These are phyloP conservation scores for Drosophila setifemur DNA, from an alignment of 1,140 invertebrate genomes.

Conservation along the genomic window DNA sequence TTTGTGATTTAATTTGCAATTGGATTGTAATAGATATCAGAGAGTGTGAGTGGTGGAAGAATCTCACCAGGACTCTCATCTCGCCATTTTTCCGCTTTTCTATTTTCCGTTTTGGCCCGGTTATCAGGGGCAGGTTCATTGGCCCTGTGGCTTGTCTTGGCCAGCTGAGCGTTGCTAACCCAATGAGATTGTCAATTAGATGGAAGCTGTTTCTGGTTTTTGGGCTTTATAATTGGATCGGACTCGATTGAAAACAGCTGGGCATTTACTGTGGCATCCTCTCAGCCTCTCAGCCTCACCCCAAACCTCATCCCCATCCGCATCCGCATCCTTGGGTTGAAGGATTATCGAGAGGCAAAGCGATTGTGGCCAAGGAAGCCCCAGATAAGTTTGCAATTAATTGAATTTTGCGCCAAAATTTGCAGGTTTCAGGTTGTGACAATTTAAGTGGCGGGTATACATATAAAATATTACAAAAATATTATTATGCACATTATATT, in stretches of 20 bases:
- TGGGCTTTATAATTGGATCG: slow-evolving; percentile 35
- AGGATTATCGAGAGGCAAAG: no score
- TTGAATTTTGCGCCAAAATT: no score
- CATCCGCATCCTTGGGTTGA: no score
- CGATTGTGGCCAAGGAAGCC: no score
- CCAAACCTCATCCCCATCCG: no score
- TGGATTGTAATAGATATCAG: slow-evolving; percentile 76
- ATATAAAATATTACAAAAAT: no score
- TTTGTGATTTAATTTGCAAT: slow-evolving; percentile 76
- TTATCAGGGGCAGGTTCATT: slow-evolving; percentile 18
- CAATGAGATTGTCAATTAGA: slow-evolving; percentile 68
- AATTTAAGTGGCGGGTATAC: no score
- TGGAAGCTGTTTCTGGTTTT: slow-evolving; percentile 34
- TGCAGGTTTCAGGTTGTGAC: no score
- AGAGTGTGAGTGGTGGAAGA: slow-evolving; percentile 51
- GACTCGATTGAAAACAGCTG: neutral
- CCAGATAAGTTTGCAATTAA: no score
- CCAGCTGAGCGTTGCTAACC: slow-evolving; percentile 40
- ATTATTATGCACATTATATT: no score
- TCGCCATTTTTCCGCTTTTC: neutral
- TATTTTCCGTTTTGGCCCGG: neutral
- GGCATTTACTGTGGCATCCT: neutral
- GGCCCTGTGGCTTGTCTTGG: slow-evolving; percentile 22
- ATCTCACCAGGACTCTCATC: neutral
- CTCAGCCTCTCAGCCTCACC: no score